These are phyloP conservation scores for Drosophila dunni DNA, from an alignment of 1,140 invertebrate genomes.

Conservation along the genomic window DNA sequence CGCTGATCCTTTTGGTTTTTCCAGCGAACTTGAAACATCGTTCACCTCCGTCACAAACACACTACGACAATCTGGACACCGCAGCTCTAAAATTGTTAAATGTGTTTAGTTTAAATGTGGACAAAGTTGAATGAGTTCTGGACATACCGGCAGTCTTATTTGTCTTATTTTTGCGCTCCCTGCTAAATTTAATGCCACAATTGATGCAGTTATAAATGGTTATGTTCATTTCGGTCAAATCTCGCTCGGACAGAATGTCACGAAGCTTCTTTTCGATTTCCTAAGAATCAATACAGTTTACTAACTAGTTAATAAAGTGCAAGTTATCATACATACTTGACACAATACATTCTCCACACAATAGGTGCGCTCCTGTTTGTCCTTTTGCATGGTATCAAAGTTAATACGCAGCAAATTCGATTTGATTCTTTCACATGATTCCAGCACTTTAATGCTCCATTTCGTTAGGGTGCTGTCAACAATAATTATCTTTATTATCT, in stretches of 20 bases:
- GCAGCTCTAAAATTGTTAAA: constrained; percentile 61
- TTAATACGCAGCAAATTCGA: constrained; percentile 86
- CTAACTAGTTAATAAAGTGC: background rate
- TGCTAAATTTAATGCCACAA: constrained; percentile 87
- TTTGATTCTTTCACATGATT: constrained; percentile 86
- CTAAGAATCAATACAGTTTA: constrained; percentile 58
- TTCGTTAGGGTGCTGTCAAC: constrained; percentile 85
- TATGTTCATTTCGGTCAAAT: constrained; percentile 86
- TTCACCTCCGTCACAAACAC: constrained; percentile 86
- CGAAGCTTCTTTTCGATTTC: constrained; percentile 86
- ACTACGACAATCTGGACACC: constrained; percentile 87
- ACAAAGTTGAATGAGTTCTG: background rate
- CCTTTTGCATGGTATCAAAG: constrained; percentile 87
- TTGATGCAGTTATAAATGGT: constrained; percentile 88
- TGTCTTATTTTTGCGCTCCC: constrained; percentile 82
- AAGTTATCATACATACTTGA: constrained; percentile 79
- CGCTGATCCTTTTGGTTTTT: constrained; percentile 46
- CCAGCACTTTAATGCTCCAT: constrained; percentile 86
- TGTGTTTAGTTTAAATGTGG: background rate
- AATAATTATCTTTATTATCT: constrained; percentile 5
- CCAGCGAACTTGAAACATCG: constrained; percentile 58
- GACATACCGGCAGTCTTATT: constrained; percentile 40
- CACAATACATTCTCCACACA: constrained; percentile 86
- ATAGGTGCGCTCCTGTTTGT: constrained; percentile 86
- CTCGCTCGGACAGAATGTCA: constrained; percentile 85